Evolutionary conservation across 1,140 invertebrate genomes (phyloP), one percentile per base, ranked within the genome.

Genomic region (Megathymus violae): DNA sequence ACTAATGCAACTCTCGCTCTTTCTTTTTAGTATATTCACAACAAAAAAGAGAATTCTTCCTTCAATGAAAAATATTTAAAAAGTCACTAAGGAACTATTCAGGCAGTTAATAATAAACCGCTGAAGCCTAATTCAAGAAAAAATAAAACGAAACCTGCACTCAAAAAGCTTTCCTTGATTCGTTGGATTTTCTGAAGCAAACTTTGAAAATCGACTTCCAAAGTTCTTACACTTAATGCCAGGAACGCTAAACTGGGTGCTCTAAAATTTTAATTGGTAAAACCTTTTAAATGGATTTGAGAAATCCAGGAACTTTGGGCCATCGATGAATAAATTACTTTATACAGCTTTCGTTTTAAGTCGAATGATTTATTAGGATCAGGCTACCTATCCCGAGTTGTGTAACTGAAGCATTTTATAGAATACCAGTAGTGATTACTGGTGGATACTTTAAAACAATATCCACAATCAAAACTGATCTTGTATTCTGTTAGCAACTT

Each of bases 191-290:
- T 44, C 52, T 58, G 40, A 44, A 44, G 43, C 52, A 43, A 47
- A 48, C 46, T 58, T 58, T 34, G 40, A 58, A 58, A 58, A 58
- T 58, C 52, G 40, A 58, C 52, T 58, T 58, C 40, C 52, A 25
- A 58, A 58, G 22, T 58, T 58, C 54, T 58, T 58, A 58, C 54
- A 58, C 54, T 58, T 58, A 58, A 58, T 58, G 54, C 54, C 54
- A 58, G 54, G 54, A 58, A 58, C 54, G 54, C 54, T 58, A 58
- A 58, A 58, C 54, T 38, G 54, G 54, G 54, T 31, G 54, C 54
- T 44, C 54, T 58, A 58, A 58, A 58, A 58, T 58, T 58, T 58
- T 58, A 59, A 59, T 59, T 59, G 56, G 56, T 46, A 59, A 59
- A 59, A 59, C 56, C 56, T 59, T 59, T 59, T 59, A 59, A 59